phyloP scores from a whole-genome alignment of 2,797 vertebrate genomes.

The Microctenopoma lineatum region DNA sequence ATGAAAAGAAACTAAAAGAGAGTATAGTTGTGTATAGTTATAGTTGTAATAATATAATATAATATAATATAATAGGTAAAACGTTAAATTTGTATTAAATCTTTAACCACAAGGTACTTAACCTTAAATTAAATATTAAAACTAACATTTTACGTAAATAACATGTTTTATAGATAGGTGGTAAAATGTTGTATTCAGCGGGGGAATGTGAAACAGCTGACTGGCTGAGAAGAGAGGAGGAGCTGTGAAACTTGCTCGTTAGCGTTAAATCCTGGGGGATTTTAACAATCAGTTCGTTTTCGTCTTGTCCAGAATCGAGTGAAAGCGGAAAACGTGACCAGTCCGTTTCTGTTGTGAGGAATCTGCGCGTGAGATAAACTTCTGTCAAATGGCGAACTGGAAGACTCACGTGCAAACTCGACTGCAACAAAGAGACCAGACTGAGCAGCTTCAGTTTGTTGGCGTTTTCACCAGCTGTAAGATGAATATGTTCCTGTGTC shows the following conservation, averaged over 20 bases:
- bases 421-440: conserved; percentile 74
- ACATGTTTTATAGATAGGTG: no score
- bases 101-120: no score
- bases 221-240: conserved; percentile 35
- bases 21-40: no score
- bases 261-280: not conserved
- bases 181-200: not conserved
- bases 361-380: not conserved
- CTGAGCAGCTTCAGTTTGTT: conserved; percentile 71
- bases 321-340: no score
- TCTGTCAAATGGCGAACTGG: conserved; percentile 75
- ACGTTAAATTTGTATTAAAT: no score
- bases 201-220: conserved; percentile 24
- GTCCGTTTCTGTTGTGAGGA: accelerated
- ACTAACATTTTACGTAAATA: no score
- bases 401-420: conserved; percentile 75
- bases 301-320: no score
- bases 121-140: no score
- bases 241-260: conserved; percentile 26
- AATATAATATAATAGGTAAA: no score
- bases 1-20: no score
- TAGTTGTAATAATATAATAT: no score
- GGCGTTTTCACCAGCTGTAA: conserved; percentile 78
- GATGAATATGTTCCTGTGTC: not conserved
- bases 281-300: not conserved